Conservation (phyloP, 53 echinoderm and acorn worm species). For the Patiria pectinifera region DNA sequence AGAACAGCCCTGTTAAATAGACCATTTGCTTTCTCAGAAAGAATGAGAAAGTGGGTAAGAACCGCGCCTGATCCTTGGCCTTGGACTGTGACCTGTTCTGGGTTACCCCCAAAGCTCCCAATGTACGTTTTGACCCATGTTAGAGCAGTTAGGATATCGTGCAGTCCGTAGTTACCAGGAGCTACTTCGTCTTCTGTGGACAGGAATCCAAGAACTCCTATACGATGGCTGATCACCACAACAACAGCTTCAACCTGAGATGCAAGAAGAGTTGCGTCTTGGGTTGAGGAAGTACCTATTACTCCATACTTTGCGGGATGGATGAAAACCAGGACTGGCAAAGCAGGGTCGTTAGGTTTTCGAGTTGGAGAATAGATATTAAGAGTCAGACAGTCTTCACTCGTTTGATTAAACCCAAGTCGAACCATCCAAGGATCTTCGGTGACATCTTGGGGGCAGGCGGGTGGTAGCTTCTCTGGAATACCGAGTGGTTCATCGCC, state of each 20-base stretch:
- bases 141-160: conserved; percentile 69
- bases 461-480: conserved; percentile 39
- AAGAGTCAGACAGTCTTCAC: conserved; percentile 77
- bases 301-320: conserved; percentile 18
- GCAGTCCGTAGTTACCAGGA: conserved; percentile 78
- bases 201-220: conserved; percentile 82
- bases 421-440: conserved; percentile 53
- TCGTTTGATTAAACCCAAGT: conserved; percentile 35
- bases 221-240: conserved; percentile 75
- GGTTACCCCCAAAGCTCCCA: conserved; percentile 76
- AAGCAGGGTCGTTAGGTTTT: neutral
- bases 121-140: conserved; percentile 77
- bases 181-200: conserved; percentile 62
- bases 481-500: conserved; percentile 55
- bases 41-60: conserved; percentile 57
- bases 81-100: conserved; percentile 63
- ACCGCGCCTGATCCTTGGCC: conserved; percentile 71
- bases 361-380: conserved; percentile 62
- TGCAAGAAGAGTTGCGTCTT: conserved; percentile 61
- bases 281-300: conserved; percentile 24
- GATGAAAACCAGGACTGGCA: conserved; percentile 77
- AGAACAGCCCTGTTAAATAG: conserved; percentile 68
- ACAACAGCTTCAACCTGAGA: conserved; percentile 67
- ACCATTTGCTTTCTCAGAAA: conserved; percentile 56
- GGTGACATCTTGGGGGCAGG: conserved; percentile 40